Conservation (phyloP, 2,113 vertebrate genomes). For the Epinephelus fuscoguttatus region DNA sequence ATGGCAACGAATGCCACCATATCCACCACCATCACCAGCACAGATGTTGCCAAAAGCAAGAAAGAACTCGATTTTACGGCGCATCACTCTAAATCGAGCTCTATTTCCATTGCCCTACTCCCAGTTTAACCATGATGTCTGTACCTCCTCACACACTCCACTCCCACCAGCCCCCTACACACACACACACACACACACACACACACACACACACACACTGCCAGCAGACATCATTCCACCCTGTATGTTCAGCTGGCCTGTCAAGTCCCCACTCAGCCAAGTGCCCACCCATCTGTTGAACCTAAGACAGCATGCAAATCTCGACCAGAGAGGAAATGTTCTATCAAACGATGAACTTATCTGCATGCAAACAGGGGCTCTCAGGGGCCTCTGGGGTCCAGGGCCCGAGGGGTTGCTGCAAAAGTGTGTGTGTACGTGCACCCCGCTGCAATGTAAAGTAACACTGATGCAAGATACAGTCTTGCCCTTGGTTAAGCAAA, state of each 20-base stretch:
- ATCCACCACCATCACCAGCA: constrained; percentile 7
- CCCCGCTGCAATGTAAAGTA: constrained; percentile 18
- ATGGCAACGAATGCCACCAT: constrained; percentile 46
- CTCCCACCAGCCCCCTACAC: not conserved
- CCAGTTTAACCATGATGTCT: constrained; percentile 30
- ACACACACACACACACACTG: constrained; percentile 19
- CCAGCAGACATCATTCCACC: constrained; percentile 54
- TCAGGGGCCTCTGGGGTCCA: constrained; percentile 14
- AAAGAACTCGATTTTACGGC: constrained; percentile 2
- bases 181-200: constrained; percentile 4
- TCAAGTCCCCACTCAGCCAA: constrained; percentile 67
- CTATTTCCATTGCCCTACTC: constrained; percentile 13
- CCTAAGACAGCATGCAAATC: constrained; percentile 68
- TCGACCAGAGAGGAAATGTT: constrained; percentile 48
- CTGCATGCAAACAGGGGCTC: constrained; percentile 51
- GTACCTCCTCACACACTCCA: not conserved
- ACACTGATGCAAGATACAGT: constrained; percentile 15
- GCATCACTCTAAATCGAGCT: constrained; percentile 4
- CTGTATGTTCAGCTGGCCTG: constrained; percentile 66
- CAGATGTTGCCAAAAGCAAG: constrained; percentile 34
- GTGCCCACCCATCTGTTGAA: constrained; percentile 70
- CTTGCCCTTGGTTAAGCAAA: constrained; percentile 7
- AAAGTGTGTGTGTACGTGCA: not conserved
- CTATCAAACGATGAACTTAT: constrained; percentile 52
- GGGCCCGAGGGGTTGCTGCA: constrained; percentile 27